Evolutionary conservation across 2,797 vertebrate genomes (phyloP), one percentile per base, ranked within the genome.

Genomic region (Pseudochaenichthys georgianus): DNA sequence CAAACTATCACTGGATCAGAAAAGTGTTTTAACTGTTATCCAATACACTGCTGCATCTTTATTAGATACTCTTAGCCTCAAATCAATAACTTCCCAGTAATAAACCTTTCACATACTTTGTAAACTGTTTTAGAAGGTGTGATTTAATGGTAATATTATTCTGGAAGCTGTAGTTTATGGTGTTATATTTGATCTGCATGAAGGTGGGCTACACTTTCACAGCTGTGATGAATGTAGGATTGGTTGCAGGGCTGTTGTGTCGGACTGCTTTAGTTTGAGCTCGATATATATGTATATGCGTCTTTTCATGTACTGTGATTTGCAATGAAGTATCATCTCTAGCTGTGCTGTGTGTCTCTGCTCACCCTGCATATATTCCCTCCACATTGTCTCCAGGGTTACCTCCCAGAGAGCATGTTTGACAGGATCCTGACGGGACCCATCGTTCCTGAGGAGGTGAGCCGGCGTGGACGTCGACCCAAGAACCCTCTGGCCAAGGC

Each of bases 401-500:
- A 98, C 87, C 97, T 99, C 66, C 98, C 98, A 8, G 98, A 97
- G 84, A 98, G 94, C 43, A 99, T 99, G 98, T 99, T 96, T 74
- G 98, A 99, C 81, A 96, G 98, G 5, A 99, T 99, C 88, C 94
- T 99, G 70, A 99, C 98, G 0, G 98, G 98, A 57, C 98, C 98
- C 12, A 97, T 99, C 9, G 97, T 99, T 83, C 96, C 98, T 1
- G 98, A 99, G 78, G 98, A 99, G 92, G 98, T 99, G 45, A 99
- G 98, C 89, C 94, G 98, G 28, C 91, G 98, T 21, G 98, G 98
- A 9, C 90, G 98, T 13, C 95, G 98, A 80, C 98, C 98, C 42
- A 99, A 99, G 88, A 99, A 97, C 15, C 97, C 97, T 65, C 80
- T 96, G 60, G 95, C 95, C 0, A 99, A 98, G 93, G 95, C 23